Base-by-base conservation (phyloP, 2,888 invertebrate species). In the Thysanoteuthis rhombus region DNA sequence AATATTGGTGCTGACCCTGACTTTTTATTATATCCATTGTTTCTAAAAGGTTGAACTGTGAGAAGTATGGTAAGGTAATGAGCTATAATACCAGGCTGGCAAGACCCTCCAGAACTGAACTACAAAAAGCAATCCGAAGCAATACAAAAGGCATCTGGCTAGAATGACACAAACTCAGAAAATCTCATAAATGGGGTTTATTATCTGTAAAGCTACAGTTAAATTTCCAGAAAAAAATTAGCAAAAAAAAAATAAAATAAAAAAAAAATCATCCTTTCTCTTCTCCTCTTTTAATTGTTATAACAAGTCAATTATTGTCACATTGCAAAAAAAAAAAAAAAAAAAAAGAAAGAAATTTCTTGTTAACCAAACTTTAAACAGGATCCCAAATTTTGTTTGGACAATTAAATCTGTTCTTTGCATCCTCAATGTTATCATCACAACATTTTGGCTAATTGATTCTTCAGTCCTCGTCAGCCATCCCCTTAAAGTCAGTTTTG, bases 151-250 rank as follows among this genome's bases (percentile, higher is more conserved):
- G 47, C 47, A 47, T 47, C 47, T 22, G 47, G 19, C 90, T 90
- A 39, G 5, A 93, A 58, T 93, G 52, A 93, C 38, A 58, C 52
- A 93, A 47, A 93, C 93, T 42, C 52, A n/a, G 93, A 38, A n/a
- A 58, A 39, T 45, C 40, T 94, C 94, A 94, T 94, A 95, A 95
- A 95, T 94, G 94, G 94, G 94, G 94, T 94, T 94, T 94, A 94
- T 94, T 94, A 92, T 94, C 94, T 94, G 94, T 94, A 94, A 94
- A 94, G 94, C 94, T 95, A 95, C 95, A 95, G 94, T 94, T 94
- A 93, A 95, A 94, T 94, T 94, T 94, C 94, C 95, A 95, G 95
- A 95, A 95, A 95, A 52, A 52, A 52, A 52, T 22, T 5, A 52
- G 25, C 22, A 52, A 22, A 22, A 25, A 1, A 25, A 52, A 52